Evolutionary conservation across 2,113 vertebrate genomes (phyloP).

Genomic region (Oncorhynchus keta): DNA sequence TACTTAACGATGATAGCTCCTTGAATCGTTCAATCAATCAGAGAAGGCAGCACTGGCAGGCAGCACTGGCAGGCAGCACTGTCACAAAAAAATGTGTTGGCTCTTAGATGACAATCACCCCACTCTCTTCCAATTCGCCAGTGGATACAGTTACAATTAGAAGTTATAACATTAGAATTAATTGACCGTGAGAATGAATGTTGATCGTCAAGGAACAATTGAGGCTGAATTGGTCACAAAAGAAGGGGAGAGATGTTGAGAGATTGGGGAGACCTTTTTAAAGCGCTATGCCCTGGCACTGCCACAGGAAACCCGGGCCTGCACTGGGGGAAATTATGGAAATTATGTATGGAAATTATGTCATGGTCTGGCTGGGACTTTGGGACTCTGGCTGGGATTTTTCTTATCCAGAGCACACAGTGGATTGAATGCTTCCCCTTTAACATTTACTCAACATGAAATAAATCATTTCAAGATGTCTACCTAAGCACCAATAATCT

Average conservation of each 20-base stretch:
- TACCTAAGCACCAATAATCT: neutral
- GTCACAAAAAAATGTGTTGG: no score
- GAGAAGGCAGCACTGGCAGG: no score
- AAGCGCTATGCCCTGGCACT: conserved; percentile 29
- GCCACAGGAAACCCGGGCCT: conserved; percentile 9
- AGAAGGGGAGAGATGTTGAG: conserved; percentile 35
- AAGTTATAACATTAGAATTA: no score
- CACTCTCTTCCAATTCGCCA: no score
- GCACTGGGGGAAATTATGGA: neutral
- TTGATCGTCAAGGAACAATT: no score
- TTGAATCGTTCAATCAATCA: no score
- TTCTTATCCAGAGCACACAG: neutral
- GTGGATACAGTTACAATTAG: no score
- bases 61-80: no score
- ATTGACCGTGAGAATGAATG: no score
- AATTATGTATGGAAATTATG: conserved; percentile 4
- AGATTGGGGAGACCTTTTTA: conserved; percentile 45
- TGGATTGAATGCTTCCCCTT: conserved; percentile 2
- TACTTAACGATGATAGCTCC: no score
- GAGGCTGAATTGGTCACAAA: neutral
- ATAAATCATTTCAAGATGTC: neutral
- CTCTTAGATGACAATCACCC: no score
- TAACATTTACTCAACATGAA: neutral
- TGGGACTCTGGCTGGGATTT: conserved; percentile 1
- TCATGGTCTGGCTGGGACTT: conserved; percentile 14